These are phyloP conservation scores for Microchirus variegatus DNA, from an alignment of 2,797 vertebrate genomes.

Conservation along the genomic window DNA sequence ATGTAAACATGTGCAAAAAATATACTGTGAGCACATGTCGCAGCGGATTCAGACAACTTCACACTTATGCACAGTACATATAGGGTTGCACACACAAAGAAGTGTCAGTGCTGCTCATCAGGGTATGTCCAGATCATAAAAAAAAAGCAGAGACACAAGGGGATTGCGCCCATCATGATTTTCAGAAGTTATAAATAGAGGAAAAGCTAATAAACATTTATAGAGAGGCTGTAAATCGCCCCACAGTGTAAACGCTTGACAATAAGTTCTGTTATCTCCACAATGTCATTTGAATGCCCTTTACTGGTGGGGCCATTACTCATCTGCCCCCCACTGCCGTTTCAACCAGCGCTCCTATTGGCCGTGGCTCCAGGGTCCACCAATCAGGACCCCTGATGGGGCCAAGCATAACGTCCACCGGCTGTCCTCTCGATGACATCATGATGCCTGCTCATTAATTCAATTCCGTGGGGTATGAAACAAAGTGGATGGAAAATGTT, in stretches of 20 bases:
- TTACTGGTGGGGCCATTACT: constrained; percentile 71
- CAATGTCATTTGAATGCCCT: constrained; percentile 83
- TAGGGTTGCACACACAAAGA: constrained; percentile 45
- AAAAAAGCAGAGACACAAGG: constrained; percentile 70
- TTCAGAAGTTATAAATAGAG: constrained; percentile 84
- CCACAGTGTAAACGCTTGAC: constrained; percentile 77
- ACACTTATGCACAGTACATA: too few species aligned
- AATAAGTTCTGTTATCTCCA: constrained; percentile 80
- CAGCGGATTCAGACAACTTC: too few species aligned
- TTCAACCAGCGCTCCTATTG: constrained; percentile 57
- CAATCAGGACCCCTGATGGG: constrained; percentile 56
- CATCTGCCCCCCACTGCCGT: constrained; percentile 43
- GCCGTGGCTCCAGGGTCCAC: constrained; percentile 28
- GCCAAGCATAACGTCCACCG: constrained; percentile 27
- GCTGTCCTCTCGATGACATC: constrained; percentile 60
- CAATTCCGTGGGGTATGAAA: constrained; percentile 51
- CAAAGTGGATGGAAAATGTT: constrained; percentile 44
- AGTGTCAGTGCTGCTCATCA: constrained; percentile 63
- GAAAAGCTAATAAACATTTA: constrained; percentile 87
- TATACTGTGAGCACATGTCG: too few species aligned
- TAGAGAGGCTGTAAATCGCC: constrained; percentile 79
- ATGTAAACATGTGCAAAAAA: constrained; percentile 46
- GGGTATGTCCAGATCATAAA: constrained; percentile 74
- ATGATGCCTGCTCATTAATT: constrained; percentile 55
- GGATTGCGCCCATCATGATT: constrained; percentile 74